These are phyloP conservation scores for Theristicus caerulescens DNA, from an alignment of 2,113 vertebrate species.

Conservation along the genomic window DNA sequence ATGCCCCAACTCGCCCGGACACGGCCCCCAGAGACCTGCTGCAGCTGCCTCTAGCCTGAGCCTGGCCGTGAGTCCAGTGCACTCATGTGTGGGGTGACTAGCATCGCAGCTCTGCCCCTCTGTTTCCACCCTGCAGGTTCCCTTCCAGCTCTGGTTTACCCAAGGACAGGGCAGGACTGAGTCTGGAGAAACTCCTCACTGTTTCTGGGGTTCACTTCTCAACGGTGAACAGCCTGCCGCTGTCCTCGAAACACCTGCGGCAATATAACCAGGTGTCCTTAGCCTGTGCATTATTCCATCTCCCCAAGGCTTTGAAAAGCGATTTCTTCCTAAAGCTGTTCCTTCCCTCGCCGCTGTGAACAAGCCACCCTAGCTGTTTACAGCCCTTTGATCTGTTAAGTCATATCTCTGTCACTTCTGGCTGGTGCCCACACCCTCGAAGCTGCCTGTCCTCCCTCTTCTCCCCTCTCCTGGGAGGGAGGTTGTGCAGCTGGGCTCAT, in stretches of 20 bases:
- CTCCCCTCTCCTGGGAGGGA: neutral
- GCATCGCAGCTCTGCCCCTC: rapidly evolving
- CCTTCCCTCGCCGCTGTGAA: neutral
- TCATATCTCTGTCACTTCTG: neutral
- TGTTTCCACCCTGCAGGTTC: neutral
- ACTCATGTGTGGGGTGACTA: rapidly evolving
- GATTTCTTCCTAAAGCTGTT: neutral
- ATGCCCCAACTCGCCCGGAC: rapidly evolving
- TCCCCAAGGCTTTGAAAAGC: neutral
- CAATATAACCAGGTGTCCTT: neutral
- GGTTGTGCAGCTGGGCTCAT: neutral
- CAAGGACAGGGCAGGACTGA: neutral
- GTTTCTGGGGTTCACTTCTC: neutral
- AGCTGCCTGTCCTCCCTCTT: neutral
- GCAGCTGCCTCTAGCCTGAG: neutral
- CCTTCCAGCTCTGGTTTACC: neutral
- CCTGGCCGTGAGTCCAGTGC: rapidly evolving
- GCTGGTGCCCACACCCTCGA: neutral
- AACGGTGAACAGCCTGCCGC: neutral
- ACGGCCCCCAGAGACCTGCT: rapidly evolving
- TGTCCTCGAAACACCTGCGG: neutral
- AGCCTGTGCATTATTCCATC: neutral
- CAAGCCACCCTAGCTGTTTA: rapidly evolving
- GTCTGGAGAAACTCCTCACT: neutral
- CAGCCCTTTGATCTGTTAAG: neutral